Percentiles rank a stretch among this genome's conserved stretches.
These are phyloP conservation scores for Melanargia galathea DNA, from an alignment of 2,888 invertebrate species.

Conservation along the genomic window DNA sequence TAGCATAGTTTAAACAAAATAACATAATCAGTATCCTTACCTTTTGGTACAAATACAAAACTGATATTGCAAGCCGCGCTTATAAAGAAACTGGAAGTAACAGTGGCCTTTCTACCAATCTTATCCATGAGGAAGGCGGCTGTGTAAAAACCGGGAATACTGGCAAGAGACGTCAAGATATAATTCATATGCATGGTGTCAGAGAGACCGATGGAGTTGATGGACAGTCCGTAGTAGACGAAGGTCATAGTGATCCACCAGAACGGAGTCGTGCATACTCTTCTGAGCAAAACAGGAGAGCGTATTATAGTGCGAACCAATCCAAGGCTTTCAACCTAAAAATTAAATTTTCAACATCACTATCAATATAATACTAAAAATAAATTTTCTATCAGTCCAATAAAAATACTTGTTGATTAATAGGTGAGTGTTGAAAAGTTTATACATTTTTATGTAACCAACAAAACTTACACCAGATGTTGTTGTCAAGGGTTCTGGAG, in stretches of 20 bases:
- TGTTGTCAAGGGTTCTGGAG: not conserved
- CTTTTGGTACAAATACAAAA: not conserved
- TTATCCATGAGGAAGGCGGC: not conserved
- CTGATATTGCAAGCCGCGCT: not conserved
- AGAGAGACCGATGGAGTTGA: conserved; percentile 85
- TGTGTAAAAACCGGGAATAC: conserved; percentile 82
- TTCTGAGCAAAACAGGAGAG: conserved; percentile 76
- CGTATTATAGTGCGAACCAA: conserved; percentile 64
- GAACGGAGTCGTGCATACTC: conserved; percentile 83
- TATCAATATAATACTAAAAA: too few species aligned
- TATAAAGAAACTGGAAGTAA: conserved; percentile 2
- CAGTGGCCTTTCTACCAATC: conserved; percentile 11
- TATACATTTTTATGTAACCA: too few species aligned
- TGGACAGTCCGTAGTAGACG: conserved; percentile 87
- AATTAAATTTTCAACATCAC: not conserved
- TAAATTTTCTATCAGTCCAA: too few species aligned
- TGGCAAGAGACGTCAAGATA: conserved; percentile 81
- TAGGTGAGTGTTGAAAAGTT: too few species aligned
- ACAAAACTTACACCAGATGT: conserved; percentile 18
- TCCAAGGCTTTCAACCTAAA: not conserved
- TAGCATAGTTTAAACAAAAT: not conserved
- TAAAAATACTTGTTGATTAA: too few species aligned
- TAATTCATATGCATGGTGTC: conserved; percentile 87
- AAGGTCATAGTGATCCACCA: conserved; percentile 88
- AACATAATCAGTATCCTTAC: too few species aligned